Conservation (phyloP, 1,140 invertebrate species). For the Potamilus streckersoni region DNA sequence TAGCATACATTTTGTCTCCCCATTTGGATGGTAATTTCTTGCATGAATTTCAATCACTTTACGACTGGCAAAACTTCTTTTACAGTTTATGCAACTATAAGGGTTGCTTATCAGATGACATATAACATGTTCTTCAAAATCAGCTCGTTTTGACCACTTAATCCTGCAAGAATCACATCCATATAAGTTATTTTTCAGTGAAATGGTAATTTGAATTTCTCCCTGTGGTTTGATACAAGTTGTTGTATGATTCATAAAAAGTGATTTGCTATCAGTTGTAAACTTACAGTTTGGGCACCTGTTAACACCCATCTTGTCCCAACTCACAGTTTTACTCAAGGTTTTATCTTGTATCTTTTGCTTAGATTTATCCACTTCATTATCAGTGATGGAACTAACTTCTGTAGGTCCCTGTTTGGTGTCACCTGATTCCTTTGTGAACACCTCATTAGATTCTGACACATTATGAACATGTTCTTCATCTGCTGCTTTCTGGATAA, state of each 20-base stretch:
- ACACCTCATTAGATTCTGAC: too few relatives aligned
- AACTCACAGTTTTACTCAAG: too few relatives aligned
- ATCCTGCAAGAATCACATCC: conserved; percentile 1
- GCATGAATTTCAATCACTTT: conserved; percentile 21
- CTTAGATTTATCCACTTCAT: too few relatives aligned
- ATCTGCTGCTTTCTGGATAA: too few relatives aligned
- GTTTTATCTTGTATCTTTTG: too few relatives aligned
- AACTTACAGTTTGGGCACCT: conserved; percentile 24
- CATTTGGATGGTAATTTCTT: conserved; percentile 13
- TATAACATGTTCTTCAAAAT: conserved; percentile 34
- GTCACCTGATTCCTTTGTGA: too few relatives aligned
- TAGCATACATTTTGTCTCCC: conserved; percentile 16
- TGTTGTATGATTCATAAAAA: conserved; percentile 19
- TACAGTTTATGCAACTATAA: conserved; percentile 25
- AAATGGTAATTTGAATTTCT: neutral
- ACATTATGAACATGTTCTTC: too few relatives aligned
- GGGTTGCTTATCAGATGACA: conserved; percentile 16
- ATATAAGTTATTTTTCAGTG: too few relatives aligned
- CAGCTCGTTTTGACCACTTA: conserved; percentile 3
- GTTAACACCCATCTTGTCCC: neutral
- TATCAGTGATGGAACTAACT: too few relatives aligned
- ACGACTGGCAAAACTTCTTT: conserved; percentile 18
- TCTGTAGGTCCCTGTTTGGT: too few relatives aligned
- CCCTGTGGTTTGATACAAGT: conserved; percentile 6
- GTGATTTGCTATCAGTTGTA: conserved; percentile 8